Evolutionary conservation across 1,140 invertebrate genomes (phyloP).

Genomic region (Danaus plexippus): DNA sequence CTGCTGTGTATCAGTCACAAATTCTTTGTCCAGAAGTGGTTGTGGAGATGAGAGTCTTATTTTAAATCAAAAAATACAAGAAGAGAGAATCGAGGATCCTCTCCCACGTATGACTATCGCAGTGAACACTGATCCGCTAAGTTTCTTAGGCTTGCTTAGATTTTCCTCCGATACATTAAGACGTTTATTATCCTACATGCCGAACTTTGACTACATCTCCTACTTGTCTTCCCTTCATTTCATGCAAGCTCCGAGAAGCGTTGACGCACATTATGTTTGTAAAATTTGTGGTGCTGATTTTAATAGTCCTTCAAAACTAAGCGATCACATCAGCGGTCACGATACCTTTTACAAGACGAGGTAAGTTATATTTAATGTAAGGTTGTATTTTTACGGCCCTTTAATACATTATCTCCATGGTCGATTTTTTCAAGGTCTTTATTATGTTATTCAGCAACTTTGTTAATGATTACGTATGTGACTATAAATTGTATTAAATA

Average conservation of each 20-base stretch:
- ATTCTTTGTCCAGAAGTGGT: conserved; percentile 31
- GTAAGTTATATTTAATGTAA: conserved; percentile 26
- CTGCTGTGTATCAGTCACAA: conserved; percentile 37
- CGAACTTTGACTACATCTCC: conserved; percentile 33
- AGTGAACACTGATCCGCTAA: conserved; percentile 53
- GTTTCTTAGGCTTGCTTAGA: conserved; percentile 36
- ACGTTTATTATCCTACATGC: conserved; percentile 40
- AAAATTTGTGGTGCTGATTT: conserved; percentile 52
- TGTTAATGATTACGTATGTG: conserved; percentile 7
- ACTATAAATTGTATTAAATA: too few species aligned
- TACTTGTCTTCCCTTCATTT: conserved; percentile 34
- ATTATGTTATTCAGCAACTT: conserved; percentile 8
- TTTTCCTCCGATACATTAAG: conserved; percentile 44
- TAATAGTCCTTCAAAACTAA: conserved; percentile 36
- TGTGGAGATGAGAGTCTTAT: not conserved
- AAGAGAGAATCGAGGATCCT: conserved; percentile 11
- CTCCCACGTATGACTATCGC: conserved; percentile 33
- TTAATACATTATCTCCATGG: conserved; percentile 8
- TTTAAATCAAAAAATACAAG: conserved; percentile 17
- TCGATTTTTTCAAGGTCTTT: conserved; percentile 2
- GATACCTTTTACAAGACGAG: conserved; percentile 32
- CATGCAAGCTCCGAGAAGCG: conserved; percentile 13
- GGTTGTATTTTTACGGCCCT: conserved; percentile 3
- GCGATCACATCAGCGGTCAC: conserved; percentile 45
- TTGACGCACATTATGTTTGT: conserved; percentile 33